Evolutionary conservation across 2,797 vertebrate genomes (phyloP).

Genomic region (Centropyge bicolor): DNA sequence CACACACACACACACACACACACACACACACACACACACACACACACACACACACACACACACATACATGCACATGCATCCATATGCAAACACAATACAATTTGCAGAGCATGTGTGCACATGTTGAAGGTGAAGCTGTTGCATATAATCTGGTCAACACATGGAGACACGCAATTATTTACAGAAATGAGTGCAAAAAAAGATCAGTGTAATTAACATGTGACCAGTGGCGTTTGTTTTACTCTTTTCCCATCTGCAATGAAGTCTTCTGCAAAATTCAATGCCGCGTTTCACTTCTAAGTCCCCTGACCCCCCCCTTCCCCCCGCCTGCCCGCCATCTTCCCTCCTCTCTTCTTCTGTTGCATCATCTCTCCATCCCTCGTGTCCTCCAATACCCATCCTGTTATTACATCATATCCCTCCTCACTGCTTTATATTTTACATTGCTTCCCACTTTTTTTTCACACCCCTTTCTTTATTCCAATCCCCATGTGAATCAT

Average conservation of each 20-base stretch:
- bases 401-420: slow-evolving; percentile 72
- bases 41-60: background rate
- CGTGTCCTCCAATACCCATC: slow-evolving; percentile 53
- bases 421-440: slow-evolving; percentile 57
- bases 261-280: slow-evolving; percentile 38
- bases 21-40: background rate
- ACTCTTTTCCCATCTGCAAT: slow-evolving; percentile 22
- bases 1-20: slow-evolving; percentile 18
- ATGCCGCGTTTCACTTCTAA: slow-evolving; percentile 43
- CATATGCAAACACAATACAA: background rate
- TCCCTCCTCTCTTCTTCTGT: slow-evolving; percentile 55
- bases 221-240: slow-evolving; percentile 29
- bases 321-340: slow-evolving; percentile 32
- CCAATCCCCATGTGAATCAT: slow-evolving; percentile 37
- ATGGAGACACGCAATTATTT: slow-evolving; percentile 4
- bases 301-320: slow-evolving; percentile 17
- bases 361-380: slow-evolving; percentile 73
- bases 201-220: slow-evolving; percentile 40
- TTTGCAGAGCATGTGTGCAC: slow-evolving; percentile 12
- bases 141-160: background rate
- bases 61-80: background rate
- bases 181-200: slow-evolving; percentile 26
- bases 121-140: background rate
- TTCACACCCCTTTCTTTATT: slow-evolving; percentile 34
- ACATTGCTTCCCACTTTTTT: slow-evolving; percentile 49